phyloP scores from a whole-genome alignment of 2,797 vertebrate genomes.

The Cephalopachus bancanus region DNA sequence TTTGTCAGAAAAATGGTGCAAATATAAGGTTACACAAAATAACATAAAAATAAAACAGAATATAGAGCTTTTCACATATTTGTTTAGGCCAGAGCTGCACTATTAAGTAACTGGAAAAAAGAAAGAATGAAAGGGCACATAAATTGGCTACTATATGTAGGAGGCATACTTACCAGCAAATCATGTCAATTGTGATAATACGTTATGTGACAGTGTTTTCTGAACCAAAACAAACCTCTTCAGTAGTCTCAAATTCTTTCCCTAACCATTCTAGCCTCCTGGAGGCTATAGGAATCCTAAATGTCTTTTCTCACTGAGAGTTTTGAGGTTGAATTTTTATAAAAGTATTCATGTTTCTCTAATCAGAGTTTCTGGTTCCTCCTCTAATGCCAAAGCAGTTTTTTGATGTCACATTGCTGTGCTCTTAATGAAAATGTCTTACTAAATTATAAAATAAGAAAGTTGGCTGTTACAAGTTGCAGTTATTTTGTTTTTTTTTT shows the following conservation, averaged over 20 bases:
- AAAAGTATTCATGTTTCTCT: not conserved
- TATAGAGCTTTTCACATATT: not conserved
- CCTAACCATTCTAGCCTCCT: not conserved
- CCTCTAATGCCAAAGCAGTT: not conserved
- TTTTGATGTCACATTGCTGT: not conserved
- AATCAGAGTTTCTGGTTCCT: not conserved
- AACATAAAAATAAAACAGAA: constrained; percentile 48
- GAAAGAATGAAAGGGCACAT: not conserved
- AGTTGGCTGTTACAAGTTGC: not conserved
- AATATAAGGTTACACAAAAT: not conserved
- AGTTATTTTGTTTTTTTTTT: too few species aligned
- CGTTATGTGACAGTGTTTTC: not conserved
- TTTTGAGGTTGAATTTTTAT: not conserved
- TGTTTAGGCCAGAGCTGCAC: not conserved
- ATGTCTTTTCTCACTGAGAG: not conserved
- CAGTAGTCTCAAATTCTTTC: not conserved
- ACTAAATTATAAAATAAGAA: constrained; percentile 17
- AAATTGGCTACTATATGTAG: not conserved
- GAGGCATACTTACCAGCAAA: not conserved
- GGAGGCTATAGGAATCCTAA: not conserved
- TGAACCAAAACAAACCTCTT: not conserved
- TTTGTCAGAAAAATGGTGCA: not conserved
- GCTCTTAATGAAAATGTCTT: not conserved
- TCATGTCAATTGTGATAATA: not conserved
- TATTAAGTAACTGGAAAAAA: constrained; percentile 21